Base-by-base conservation (phyloP, 2,888 invertebrate species). In the Archips xylosteana region DNA sequence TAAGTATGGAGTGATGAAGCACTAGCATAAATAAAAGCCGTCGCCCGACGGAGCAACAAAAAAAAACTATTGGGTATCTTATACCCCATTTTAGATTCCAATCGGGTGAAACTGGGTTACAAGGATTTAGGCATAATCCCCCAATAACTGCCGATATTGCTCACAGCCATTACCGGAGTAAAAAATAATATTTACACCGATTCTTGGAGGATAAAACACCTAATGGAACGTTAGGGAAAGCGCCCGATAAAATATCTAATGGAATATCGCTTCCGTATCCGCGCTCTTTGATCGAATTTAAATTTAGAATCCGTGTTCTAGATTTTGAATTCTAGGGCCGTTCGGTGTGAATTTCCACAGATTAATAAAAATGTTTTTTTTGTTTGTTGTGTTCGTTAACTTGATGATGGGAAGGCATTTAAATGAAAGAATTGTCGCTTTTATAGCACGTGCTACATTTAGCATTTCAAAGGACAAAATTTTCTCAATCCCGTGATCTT, bases 161-260 rank as follows among this genome's bases (percentile, higher is more conserved):
- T 70, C 54, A 74, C 42, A 39, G 36, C 60, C 51, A 49, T 65
- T 74, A 65, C 51, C 42, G 9, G 34, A 65, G 64, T 65, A 60
- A 74, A 70, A 64, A 70, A 82, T 79, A 82, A 81, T 81, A 82
- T 81, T 81, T 82, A 81, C 68, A 47, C 69, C 64, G 39, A 65
- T 77, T 71, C 69, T 71, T 73, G 65, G 62, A 32, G 77, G 77
- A 76, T 75, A 78, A 83, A 83, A 81, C 77, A 78, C 70, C 82
- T 83, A 85, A 85, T 84, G 82, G 84, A 77, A 82, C 79, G 82
- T 83, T 83, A 82, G 78, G 82, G 82, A 82, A 86, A 74, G 65
- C 69, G 85, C 82, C 82, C 85, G 85, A 89, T 90, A 89, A 89
- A 90, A 85, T 86, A 86, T 87, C 83, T 82, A 78, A 81, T 77